Evolutionary conservation across 1,140 invertebrate genomes (phyloP), one percentile per base, ranked within the genome.

Genomic region (Nymphalis io): DNA sequence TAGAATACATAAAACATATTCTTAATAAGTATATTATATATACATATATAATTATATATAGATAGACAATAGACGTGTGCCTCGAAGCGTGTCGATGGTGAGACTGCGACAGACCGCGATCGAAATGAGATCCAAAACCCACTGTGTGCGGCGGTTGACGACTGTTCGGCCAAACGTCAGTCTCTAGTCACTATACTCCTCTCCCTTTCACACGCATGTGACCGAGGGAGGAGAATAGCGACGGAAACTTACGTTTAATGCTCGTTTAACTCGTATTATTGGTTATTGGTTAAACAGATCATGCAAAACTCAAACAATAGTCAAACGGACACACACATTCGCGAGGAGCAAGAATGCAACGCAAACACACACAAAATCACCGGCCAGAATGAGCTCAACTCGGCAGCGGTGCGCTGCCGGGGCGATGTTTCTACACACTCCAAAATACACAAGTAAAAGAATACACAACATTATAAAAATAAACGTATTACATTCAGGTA

Each of bases 321-420:
- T 84, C 86, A 85, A 84, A 85, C 81, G 77, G 66, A 78, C 78
- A 73, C 84, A 76, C 76, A 76, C 76, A 72, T 60, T 70, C 75
- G 76, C 68, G 85, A 79, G 79, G 84, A 82, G 81, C 83, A 71
- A 83, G 80, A 83, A 76, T 72, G 79, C 81, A 82, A 84, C 84
- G 78, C 85, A 86, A 86, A 86, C 84, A 90, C 87, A 90, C 88
- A 91, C 88, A 88, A 87, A 63, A 90, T 84, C 88, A 80, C 86
- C 88, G 89, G 85, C 89, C 89, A 91, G 89, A 82, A 65, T 87
- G 87, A 90, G 86, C 87, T 89, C 67, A 72, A 67, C 60, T 74
- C 71, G 68, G 42, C 57, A 68, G 62, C 73, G 72, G 66, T 71
- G 68, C 76, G 72, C 68, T 75, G 74, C 78, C 78, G 78, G 58